These are phyloP conservation scores for Paraescarpia echinospica DNA, from an alignment of 1,140 invertebrate species.

Conservation along the genomic window DNA sequence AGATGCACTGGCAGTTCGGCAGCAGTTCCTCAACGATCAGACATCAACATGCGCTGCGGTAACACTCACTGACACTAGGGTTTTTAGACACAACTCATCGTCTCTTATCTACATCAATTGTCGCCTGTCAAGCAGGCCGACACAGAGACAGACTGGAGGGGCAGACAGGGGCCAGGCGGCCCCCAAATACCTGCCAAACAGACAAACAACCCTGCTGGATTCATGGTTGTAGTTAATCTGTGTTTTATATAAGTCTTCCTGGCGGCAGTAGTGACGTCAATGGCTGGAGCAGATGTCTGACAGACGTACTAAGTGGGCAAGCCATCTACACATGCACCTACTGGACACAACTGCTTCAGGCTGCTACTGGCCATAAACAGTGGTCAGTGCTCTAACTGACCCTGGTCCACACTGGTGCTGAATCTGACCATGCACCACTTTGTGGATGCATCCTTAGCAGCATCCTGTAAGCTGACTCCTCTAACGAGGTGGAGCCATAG, in stretches of 20 bases:
- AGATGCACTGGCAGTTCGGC: neutral
- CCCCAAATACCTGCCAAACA: neutral
- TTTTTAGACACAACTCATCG: conserved; percentile 5
- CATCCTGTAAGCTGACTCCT: neutral
- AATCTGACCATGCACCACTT: neutral
- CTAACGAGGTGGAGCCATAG: neutral
- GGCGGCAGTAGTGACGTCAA: neutral
- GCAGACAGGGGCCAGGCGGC: no score
- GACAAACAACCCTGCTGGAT: neutral
- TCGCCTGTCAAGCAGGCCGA: neutral
- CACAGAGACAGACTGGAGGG: neutral
- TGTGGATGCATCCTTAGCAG: neutral
- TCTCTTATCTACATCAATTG: conserved; percentile 6
- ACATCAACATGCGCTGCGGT: neutral
- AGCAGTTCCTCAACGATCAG: neutral
- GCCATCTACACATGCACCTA: neutral
- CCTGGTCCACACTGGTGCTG: neutral
- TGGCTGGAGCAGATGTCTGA: neutral
- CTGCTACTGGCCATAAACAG: neutral
- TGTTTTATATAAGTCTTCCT: neutral
- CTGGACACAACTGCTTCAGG: neutral
- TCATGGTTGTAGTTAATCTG: neutral
- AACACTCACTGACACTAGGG: neutral
- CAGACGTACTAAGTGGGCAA: neutral
- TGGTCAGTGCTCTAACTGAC: neutral